Evolutionary conservation across 1,140 invertebrate genomes (phyloP), one percentile per base, ranked within the genome.

Genomic region (Pseudobourletiella spinata): DNA sequence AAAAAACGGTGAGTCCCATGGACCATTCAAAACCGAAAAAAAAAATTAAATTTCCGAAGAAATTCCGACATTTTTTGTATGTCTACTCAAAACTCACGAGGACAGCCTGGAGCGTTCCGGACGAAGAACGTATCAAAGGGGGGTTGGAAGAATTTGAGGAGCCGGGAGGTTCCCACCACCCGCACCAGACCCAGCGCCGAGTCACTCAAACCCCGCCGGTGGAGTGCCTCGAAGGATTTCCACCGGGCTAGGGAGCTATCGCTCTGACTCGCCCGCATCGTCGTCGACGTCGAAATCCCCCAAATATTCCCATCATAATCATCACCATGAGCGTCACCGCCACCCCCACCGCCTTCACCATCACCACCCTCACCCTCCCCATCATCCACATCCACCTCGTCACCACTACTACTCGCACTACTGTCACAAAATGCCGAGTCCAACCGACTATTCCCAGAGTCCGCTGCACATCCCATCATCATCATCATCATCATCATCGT

Each of bases 61-160:
- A 15, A 15, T 18, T 57, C 46, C 1, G 8, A n/a, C 22, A 50
- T 50, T 44, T 20, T 11, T n/a, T n/a, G n/a, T n/a, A n/a, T n/a
- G n/a, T n/a, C n/a, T n/a, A n/a, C n/a, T 46, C 22, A 61, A n/a
- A 56, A 63, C 61, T 63, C 61, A 63, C 61, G 39, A 50, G 52
- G 55, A 22, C 52, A 32, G 26, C 30, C 39, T 20, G 51, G 46
- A 57, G 51, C 42, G n/a, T 28, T 26, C 3, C 51, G 25, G 28
- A 48, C 28, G 42, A 42, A 63, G 25, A 52, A 72, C 48, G 42
- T 56, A 62, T 57, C 50, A 24, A 30, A 56, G 20, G 59, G 39
- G 20, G 32, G 28, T 28, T 61, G 59, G 57, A 67, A 67, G 54
- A 70, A 70, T 51, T 70, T 70, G 4, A 70, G 59, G n/a, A 70